Evolutionary conservation across 2,113 vertebrate genomes (phyloP), one percentile per base, ranked within the genome.

Genomic region (Cebus imitator): DNA sequence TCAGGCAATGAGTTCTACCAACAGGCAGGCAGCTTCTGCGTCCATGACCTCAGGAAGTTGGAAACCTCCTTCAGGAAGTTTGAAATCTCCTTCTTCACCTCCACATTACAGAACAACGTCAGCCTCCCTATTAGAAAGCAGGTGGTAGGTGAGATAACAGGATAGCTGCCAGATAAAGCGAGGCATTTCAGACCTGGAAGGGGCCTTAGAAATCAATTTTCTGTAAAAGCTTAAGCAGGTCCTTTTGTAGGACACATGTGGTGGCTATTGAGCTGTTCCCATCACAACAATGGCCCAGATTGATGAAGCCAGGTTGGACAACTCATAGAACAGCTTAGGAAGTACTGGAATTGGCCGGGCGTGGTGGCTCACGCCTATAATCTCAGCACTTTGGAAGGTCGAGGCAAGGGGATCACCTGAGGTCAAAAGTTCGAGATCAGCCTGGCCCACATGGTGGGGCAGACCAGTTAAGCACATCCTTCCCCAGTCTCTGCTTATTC

Each of bases 91-190:
- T 1, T 6, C 64, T 27, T 76, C 48, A 12, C 7, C 23, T 45
- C 16, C 1, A 1, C 4, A 0, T 2, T 10, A 6, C 13, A 8
- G 55, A 5, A 5, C 32, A 6, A 7, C 0, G 6, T 14, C 16
- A 5, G 52, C 50, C 43, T 45, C 48, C 30, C 12, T 40, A 8
- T n/a, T 32, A 50, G 82, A 83, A 84, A 32, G 55, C 40, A 30
- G n/a, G 18, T 13, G 45, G 40, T 27, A 8, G n/a, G 43, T 13
- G 50, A 82, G 73, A 45, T 12, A 37, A 25, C 64, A 35, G 55
- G 61, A 70, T 5, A 58, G 90, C 18, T 14, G 23, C 3, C 11
- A 30, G 16, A 45, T 43, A 40, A 66, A 52, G 52, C 0, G 64
- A 84, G 27, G 32, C 27, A 6, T 30, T 50, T 68, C 50, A 50